Evolutionary conservation across 2,797 vertebrate species (phyloP).

Genomic region (Tokudaia tokunoshimensis): DNA sequence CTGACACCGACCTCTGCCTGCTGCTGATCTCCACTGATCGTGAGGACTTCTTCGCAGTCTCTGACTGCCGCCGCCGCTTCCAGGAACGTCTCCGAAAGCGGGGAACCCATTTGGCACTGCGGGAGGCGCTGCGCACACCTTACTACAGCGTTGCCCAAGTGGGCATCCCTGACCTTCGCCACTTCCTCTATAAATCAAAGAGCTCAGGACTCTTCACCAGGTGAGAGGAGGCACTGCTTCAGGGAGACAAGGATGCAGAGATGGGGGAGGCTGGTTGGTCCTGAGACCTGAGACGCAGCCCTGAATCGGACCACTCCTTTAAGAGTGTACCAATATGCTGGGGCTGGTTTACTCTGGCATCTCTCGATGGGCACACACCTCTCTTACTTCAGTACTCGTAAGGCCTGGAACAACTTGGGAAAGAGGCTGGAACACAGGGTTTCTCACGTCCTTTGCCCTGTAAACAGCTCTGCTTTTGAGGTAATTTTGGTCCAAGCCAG

Average conservation of each 20-base stretch:
- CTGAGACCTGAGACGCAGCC: neutral
- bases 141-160: constrained; percentile 94
- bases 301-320: neutral
- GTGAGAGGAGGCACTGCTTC: constrained; percentile 87
- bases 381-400: neutral
- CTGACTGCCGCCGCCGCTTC: constrained; percentile 96
- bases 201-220: constrained; percentile 99
- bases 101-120: constrained; percentile 91
- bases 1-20: constrained; percentile 94
- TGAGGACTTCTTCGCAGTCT: constrained; percentile 98
- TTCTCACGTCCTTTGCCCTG: neutral
- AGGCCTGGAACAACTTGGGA: constrained; percentile 1
- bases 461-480: constrained; percentile 17
- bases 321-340: neutral
- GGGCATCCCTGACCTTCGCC: constrained; percentile 95
- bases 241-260: neutral
- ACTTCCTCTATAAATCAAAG: constrained; percentile 99
- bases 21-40: constrained; percentile 96
- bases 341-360: constrained; percentile 6
- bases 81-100: constrained; percentile 95
- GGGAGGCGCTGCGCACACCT: constrained; percentile 93
- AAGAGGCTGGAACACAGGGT: neutral
- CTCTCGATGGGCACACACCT: neutral
- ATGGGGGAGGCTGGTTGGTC: neutral
- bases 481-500: neutral